Evolutionary conservation across 1,140 invertebrate genomes (phyloP).

Genomic region (Zaprionus ghesquierei): DNA sequence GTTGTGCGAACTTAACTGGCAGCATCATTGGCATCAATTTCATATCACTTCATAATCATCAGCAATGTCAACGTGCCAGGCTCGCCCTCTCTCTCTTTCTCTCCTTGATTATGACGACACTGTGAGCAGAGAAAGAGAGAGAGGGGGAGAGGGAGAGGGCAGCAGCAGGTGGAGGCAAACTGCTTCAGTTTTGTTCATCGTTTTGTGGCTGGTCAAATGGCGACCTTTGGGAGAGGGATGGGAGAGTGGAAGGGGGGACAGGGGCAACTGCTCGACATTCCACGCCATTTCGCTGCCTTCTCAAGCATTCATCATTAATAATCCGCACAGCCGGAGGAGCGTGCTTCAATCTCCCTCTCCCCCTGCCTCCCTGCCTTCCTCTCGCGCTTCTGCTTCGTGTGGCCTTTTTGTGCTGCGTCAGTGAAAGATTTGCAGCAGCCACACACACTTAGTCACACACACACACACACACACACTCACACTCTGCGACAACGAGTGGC

Average conservation of each 20-base stretch:
- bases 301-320: slow-evolving; percentile 80
- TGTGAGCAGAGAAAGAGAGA: neutral
- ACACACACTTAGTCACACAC: slow-evolving; percentile 32
- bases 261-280: slow-evolving; percentile 50
- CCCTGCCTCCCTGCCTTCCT: neutral
- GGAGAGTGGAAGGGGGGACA: neutral
- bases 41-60: slow-evolving; percentile 79
- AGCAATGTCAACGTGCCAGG: slow-evolving; percentile 59
- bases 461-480: slow-evolving; percentile 4
- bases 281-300: slow-evolving; percentile 76
- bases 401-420: slow-evolving; percentile 72
- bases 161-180: neutral
- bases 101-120: neutral
- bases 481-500: slow-evolving; percentile 40
- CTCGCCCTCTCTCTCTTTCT: neutral
- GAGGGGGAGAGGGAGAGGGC: neutral
- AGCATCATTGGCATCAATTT: slow-evolving; percentile 78
- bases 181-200: slow-evolving; percentile 4
- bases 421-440: slow-evolving; percentile 71
- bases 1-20: slow-evolving; percentile 67
- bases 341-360: neutral
- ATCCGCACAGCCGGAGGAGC: slow-evolving; percentile 54
- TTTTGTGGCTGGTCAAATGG: slow-evolving; percentile 35
- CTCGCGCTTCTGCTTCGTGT: slow-evolving; percentile 42
- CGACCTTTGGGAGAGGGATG: neutral